Conservation (phyloP, 2,888 invertebrate genomes). For the Cheilosia scutellata region DNA sequence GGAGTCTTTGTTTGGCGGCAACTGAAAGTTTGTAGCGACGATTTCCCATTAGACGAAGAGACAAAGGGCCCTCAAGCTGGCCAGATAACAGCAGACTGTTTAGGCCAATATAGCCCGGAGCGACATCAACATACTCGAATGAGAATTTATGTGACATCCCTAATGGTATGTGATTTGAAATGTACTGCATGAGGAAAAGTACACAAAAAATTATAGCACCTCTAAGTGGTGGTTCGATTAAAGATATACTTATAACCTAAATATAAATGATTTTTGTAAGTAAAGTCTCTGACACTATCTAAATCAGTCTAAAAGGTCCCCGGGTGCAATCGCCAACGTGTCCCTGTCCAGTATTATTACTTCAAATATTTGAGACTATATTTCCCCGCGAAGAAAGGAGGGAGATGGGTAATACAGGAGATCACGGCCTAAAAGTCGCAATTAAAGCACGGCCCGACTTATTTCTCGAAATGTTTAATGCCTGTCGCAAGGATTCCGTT, state of each 20-base stretch:
- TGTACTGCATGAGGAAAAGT: neutral
- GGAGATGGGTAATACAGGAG: neutral
- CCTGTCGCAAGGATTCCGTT: too few relatives aligned
- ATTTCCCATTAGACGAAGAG: constrained; percentile 35
- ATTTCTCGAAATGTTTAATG: too few relatives aligned
- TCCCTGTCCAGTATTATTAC: neutral
- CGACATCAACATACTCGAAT: constrained; percentile 33
- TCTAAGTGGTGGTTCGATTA: neutral
- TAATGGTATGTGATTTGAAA: constrained; percentile 37
- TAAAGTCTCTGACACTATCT: too few relatives aligned
- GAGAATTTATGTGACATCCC: constrained; percentile 9
- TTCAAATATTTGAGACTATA: constrained; percentile 1
- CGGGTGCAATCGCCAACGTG: neutral
- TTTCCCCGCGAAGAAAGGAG: neutral
- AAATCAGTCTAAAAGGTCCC: constrained; percentile 11
- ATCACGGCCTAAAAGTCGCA: neutral
- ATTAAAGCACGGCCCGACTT: too few relatives aligned
- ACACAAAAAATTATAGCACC: neutral
- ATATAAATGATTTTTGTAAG: too few relatives aligned
- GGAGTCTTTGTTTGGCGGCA: constrained; percentile 18
- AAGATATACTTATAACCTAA: too few relatives aligned
- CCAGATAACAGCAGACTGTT: constrained; percentile 32
- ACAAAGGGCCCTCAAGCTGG: constrained; percentile 36
- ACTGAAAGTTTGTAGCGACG: constrained; percentile 39
- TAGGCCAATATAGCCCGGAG: constrained; percentile 48